Conservation (phyloP, 2,888 invertebrate species). For the Spicauda simplicius region DNA sequence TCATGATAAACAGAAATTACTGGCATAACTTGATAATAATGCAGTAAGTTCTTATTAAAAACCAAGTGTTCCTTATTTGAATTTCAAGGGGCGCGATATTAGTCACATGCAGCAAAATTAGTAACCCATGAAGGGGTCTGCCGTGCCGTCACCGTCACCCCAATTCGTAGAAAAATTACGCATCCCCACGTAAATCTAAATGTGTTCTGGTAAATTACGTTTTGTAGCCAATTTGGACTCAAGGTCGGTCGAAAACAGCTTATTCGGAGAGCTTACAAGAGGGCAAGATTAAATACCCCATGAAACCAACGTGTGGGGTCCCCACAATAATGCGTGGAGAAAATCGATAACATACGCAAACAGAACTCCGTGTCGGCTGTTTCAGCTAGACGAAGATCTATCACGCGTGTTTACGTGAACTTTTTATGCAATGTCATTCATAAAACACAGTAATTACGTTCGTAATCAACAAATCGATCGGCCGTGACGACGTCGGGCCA, state of each 20-base stretch:
- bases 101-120: conserved; percentile 47
- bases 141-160: conserved; percentile 53
- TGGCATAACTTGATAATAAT: conserved; percentile 11
- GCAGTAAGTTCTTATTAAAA: not conserved
- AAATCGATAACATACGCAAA: conserved; percentile 41
- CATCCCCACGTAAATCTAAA: conserved; percentile 37
- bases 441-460: conserved; percentile 69
- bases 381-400: conserved; percentile 42
- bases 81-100: conserved; percentile 46
- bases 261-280: conserved; percentile 22
- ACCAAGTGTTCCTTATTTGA: conserved; percentile 22
- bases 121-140: conserved; percentile 56
- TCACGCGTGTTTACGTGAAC: conserved; percentile 49
- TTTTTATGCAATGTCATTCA: conserved; percentile 70
- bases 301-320: conserved; percentile 46
- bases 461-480: conserved; percentile 75
- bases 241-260: conserved; percentile 25
- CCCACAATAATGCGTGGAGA: conserved; percentile 29
- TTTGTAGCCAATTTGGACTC: conserved; percentile 23
- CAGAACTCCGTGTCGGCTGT: conserved; percentile 36
- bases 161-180: conserved; percentile 55
- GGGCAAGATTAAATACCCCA: conserved; percentile 32
- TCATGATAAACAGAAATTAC: conserved; percentile 27
- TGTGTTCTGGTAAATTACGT: conserved; percentile 21
- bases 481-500: conserved; percentile 56